These are phyloP conservation scores for Hepsetus odoe DNA, from an alignment of 2,113 vertebrate genomes.

Conservation along the genomic window DNA sequence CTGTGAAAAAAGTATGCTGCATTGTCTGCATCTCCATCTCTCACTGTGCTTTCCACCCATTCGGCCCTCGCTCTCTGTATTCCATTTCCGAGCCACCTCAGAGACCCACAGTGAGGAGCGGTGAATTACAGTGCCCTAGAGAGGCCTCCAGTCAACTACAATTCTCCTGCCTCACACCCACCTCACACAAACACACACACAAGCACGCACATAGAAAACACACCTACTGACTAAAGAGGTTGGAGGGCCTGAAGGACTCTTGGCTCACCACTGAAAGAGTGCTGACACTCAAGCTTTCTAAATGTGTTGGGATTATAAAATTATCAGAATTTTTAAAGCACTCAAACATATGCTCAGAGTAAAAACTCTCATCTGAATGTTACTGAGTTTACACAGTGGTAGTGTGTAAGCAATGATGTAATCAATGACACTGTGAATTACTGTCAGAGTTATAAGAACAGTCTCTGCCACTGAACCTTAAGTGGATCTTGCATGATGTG, in stretches of 20 bases:
- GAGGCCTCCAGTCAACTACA: neutral
- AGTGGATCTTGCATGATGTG: neutral
- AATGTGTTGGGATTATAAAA: constrained; percentile 10
- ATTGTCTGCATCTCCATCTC: constrained; percentile 66
- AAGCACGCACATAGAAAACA: no score
- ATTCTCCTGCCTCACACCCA: neutral
- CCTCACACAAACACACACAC: neutral
- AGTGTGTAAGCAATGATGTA: neutral
- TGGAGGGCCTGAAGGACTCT: constrained; percentile 50
- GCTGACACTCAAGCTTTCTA: constrained; percentile 39
- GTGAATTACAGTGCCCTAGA: constrained; percentile 27
- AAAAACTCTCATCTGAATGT: neutral
- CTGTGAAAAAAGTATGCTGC: constrained; percentile 58
- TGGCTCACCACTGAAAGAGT: constrained; percentile 42
- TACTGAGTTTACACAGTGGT: neutral
- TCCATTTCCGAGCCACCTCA: constrained; percentile 40
- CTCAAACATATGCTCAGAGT: neutral
- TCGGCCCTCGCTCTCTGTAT: constrained; percentile 44
- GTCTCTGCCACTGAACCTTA: neutral
- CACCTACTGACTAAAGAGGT: constrained; percentile 40
- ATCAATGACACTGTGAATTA: constrained; percentile 15
- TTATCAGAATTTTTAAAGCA: neutral
- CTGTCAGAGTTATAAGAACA: neutral
- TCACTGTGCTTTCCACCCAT: constrained; percentile 59
- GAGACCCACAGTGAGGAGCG: constrained; percentile 39